Evolutionary conservation across 2,113 vertebrate genomes (phyloP).

Genomic region (Chionodraco myersi): DNA sequence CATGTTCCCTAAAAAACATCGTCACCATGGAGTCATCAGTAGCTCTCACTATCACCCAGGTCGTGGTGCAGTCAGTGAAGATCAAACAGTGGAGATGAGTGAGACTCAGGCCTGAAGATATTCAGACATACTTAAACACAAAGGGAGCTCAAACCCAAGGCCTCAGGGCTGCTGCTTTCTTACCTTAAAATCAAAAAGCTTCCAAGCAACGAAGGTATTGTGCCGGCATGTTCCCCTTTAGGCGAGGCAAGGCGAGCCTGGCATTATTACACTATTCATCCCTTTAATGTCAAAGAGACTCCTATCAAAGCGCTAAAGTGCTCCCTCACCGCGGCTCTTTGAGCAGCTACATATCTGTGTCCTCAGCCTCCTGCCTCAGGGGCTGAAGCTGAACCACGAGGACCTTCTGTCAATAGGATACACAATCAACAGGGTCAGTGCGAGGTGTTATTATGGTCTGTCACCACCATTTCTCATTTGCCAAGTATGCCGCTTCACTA

Average conservation of each 20-base stretch:
- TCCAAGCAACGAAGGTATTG: constrained; percentile 27
- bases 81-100: constrained; percentile 26
- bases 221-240: constrained; percentile 21
- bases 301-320: constrained; percentile 48
- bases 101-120: constrained; percentile 21
- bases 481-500: not conserved
- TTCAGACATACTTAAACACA: constrained; percentile 41
- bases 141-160: constrained; percentile 45
- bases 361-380: constrained; percentile 22
- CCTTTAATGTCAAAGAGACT: constrained; percentile 10
- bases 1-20: constrained; percentile 1
- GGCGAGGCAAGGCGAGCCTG: too few species aligned
- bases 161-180: constrained; percentile 30
- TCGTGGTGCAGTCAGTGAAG: constrained; percentile 4
- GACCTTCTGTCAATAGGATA: constrained; percentile 10
- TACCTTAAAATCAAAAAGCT: constrained; percentile 32
- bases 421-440: constrained; percentile 52
- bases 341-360: constrained; percentile 50
- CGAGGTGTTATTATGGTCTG: not conserved
- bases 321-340: constrained; percentile 34
- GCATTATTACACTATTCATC: constrained; percentile 15
- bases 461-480: constrained; percentile 15
- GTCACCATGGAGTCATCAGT: constrained; percentile 9
- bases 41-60: constrained; percentile 29
- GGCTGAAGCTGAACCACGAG: constrained; percentile 30